A percentile compares a stretch with the other conserved stretches of the same genome.
These are phyloP conservation scores for Sapayoa aenigma DNA, from an alignment of 2,113 vertebrate genomes.

Conservation along the genomic window DNA sequence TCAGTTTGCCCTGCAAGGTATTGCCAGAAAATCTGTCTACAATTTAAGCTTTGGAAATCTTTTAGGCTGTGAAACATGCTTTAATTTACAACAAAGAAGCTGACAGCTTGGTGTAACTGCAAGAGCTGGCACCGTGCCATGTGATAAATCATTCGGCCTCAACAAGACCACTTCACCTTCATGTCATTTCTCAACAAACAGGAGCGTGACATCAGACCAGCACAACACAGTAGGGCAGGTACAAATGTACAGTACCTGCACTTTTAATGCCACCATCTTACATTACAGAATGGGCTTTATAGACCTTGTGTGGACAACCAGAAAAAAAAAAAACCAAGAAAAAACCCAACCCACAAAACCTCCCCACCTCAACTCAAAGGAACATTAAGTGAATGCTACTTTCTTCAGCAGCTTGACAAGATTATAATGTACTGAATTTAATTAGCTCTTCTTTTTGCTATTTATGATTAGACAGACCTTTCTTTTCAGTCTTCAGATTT, in stretches of 20 bases:
- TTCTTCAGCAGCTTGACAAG: neutral
- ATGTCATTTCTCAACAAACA: slow-evolving; percentile 22
- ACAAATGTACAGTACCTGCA: neutral
- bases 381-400: neutral
- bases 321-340: neutral
- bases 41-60: slow-evolving; percentile 32
- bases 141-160: slow-evolving; percentile 31
- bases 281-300: neutral
- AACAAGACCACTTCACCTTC: slow-evolving; percentile 19
- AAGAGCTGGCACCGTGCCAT: neutral
- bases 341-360: fast-evolving
- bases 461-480: neutral
- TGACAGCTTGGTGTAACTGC: slow-evolving; percentile 9
- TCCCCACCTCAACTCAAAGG: neutral
- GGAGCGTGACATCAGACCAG: neutral
- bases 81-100: slow-evolving; percentile 42
- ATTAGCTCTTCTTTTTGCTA: neutral
- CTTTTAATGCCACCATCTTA: neutral
- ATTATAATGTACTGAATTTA: neutral
- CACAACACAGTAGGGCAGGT: neutral
- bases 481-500: neutral
- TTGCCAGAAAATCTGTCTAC: neutral
- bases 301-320: neutral
- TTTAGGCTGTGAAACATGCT: neutral
- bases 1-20: neutral